Evolutionary conservation across 2,113 vertebrate species (phyloP), one percentile per base, ranked within the genome.

Genomic region (Bubo scandiacus): DNA sequence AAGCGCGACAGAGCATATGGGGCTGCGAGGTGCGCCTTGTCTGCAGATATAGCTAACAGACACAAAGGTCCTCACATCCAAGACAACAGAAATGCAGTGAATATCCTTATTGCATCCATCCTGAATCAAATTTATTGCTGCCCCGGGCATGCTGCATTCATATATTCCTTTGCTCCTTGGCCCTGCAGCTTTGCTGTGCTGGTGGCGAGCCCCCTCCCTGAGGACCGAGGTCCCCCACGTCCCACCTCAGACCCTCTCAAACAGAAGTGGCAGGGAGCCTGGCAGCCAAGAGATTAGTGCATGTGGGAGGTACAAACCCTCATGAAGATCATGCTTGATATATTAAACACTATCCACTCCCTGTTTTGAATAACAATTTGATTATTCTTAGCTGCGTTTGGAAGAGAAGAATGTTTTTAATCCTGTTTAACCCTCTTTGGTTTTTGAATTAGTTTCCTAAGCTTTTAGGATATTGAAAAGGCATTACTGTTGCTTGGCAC

Each of bases 391-490:
- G 9, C 30, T 22, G 51, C 5, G 4, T 83, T 86, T 2, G 3
- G 7, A 83, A 89, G 59, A 87, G 70, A 43, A 79, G 57, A 58
- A 73, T 23, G 47, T 20, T n/a, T 72, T 70, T 94, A 97, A 97
- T 95, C 88, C 94, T 17, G 8, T 95, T 91, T 96, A 96, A 92
- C 88, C 92, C 81, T 91, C 89, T 97, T 72, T 95, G 86, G 38
- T 23, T 86, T 84, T 65, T 79, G 88, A 90, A 86, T 97, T 59
- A 21, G 11, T 71, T 92, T 32, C 70, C 66, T 92, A 49, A 86
- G 93, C 88, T 96, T 94, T 97, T 84, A 86, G 79, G 73, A 34
- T 81, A 51, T 94, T 96, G 92, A 93, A 95, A 95, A 92, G 62
- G 25, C 81, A 45, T 51, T 22, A 29, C 7, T 72, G 52, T n/a